Conservation (phyloP, 92 coral and sea anemone genomes). For the Umimayanthus kanabou region DNA sequence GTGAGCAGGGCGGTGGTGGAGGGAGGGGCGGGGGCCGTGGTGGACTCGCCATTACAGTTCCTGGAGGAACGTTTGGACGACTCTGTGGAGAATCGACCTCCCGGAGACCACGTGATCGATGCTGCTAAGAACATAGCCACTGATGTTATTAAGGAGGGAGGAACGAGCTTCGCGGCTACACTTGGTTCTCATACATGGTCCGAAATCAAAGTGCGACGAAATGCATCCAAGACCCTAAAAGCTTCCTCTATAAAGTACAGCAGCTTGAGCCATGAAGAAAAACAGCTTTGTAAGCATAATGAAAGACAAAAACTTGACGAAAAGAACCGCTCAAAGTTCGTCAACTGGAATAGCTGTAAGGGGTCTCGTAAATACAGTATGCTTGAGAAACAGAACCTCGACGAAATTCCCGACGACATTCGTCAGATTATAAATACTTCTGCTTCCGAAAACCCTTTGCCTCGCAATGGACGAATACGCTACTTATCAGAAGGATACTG, state of each 20-base stretch:
- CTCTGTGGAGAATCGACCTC: slow-evolving; percentile 52
- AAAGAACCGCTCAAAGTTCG: neutral
- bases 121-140: slow-evolving; percentile 25
- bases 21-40: slow-evolving; percentile 14
- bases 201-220: neutral
- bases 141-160: neutral
- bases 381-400: neutral
- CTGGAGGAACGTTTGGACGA: slow-evolving; percentile 57
- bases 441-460: neutral
- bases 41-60: slow-evolving; percentile 25
- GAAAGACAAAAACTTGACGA: slow-evolving; percentile 5
- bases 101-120: slow-evolving; percentile 10
- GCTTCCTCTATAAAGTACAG: neutral
- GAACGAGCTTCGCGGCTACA: neutral
- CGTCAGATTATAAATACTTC: neutral
- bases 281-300: neutral
- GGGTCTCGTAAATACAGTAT: neutral
- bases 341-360: neutral
- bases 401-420: neutral
- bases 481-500: slow-evolving; percentile 52
- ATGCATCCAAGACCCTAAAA: neutral
- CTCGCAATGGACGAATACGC: slow-evolving; percentile 18
- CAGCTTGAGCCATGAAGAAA: neutral
- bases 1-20: slow-evolving; percentile 38
- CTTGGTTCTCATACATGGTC: slow-evolving; percentile 2